Evolutionary conservation across 2,113 vertebrate species (phyloP).

Genomic region (Sakesphorus luctuosus): DNA sequence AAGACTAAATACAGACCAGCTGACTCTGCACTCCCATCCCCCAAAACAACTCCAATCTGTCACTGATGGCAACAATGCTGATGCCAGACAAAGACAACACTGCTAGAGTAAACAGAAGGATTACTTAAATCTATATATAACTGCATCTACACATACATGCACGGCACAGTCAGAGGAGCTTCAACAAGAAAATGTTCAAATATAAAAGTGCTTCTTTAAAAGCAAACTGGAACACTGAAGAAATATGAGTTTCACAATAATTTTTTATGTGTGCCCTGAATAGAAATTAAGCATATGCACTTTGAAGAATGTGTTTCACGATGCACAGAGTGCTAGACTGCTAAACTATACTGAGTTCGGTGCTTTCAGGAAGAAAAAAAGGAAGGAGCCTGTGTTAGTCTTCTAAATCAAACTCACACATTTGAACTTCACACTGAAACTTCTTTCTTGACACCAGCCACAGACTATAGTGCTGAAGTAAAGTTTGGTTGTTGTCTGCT

Average conservation of each 20-base stretch:
- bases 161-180: background rate
- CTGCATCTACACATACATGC: background rate
- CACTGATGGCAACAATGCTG: slow-evolving; percentile 44
- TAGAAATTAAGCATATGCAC: background rate
- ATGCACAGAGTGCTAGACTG: background rate
- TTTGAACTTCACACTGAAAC: background rate
- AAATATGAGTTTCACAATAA: background rate
- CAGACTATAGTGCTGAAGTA: background rate
- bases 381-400: background rate
- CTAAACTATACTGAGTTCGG: background rate
- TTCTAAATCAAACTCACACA: background rate
- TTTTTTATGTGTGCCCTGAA: background rate
- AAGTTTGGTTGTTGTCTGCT: background rate
- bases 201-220: background rate
- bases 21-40: slow-evolving; percentile 45
- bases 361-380: background rate
- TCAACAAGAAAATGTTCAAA: background rate
- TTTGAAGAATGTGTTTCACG: background rate
- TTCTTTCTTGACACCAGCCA: background rate
- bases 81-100: slow-evolving; percentile 50
- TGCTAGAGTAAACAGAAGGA: slow-evolving; percentile 47
- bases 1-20: slow-evolving; percentile 60
- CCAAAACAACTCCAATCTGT: slow-evolving; percentile 56
- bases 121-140: slow-evolving; percentile 60
- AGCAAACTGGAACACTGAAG: background rate